Percentiles rank a stretch among this genome's conserved stretches.
Conservation (phyloP, 2,888 invertebrate species). For the Drosophila lacicola region DNA sequence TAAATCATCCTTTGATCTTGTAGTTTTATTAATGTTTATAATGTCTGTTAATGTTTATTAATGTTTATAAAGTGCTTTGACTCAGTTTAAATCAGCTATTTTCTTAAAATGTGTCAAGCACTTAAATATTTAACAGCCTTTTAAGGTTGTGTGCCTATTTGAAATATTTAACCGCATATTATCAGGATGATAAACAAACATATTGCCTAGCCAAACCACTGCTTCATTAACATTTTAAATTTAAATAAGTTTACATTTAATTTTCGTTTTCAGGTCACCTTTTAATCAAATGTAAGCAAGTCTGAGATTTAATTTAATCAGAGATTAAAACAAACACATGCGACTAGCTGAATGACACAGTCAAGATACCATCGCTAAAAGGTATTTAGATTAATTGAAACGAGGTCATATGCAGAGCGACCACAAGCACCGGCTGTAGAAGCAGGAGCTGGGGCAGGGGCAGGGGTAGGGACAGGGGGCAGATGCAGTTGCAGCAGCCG, state of each 20-base stretch:
- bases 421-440: slow-evolving; percentile 34
- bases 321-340: slow-evolving; percentile 10
- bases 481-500: slow-evolving; percentile 4
- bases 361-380: slow-evolving; percentile 47
- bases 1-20: too few species aligned
- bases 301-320: neutral
- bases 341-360: slow-evolving; percentile 29
- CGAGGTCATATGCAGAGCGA: slow-evolving; percentile 69
- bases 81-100: too few species aligned
- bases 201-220: too few species aligned
- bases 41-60: too few species aligned
- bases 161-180: too few species aligned
- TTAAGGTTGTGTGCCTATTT: too few species aligned
- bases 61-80: too few species aligned
- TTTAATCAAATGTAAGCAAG: neutral
- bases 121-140: too few species aligned
- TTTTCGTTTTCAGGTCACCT: slow-evolving; percentile 7
- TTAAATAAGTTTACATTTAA: neutral
- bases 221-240: neutral
- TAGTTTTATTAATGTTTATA: too few species aligned
- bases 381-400: slow-evolving; percentile 53
- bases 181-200: too few species aligned
- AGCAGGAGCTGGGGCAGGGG: slow-evolving; percentile 6
- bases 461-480: neutral
- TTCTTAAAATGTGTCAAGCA: too few species aligned